A percentile compares a stretch with the other conserved stretches of the same genome.
Evolutionary conservation across 2,797 vertebrate genomes (phyloP).

Genomic region (Champsocephalus gunnari): DNA sequence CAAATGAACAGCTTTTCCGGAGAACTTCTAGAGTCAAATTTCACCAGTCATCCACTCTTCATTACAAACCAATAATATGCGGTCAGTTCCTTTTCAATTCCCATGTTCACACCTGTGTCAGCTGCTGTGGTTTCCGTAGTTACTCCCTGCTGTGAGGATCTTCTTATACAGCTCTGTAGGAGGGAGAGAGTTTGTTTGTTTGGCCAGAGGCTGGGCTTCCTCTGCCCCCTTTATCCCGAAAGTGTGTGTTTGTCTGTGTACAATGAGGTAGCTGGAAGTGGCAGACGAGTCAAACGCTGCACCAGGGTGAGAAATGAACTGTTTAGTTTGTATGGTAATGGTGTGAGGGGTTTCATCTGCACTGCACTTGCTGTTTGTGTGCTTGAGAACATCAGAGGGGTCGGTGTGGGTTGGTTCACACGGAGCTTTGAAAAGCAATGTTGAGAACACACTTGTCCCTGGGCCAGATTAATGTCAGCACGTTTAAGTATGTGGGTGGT

Average conservation of each 20-base stretch:
- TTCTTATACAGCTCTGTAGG: conserved; percentile 52
- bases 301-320: conserved; percentile 66
- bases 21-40: not conserved
- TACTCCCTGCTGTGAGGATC: conserved; percentile 45
- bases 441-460: conserved; percentile 17
- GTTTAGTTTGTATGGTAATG: conserved; percentile 62
- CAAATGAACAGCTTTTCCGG: not conserved
- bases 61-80: conserved; percentile 14
- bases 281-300: conserved; percentile 66
- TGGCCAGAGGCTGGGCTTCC: conserved; percentile 44
- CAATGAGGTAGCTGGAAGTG: conserved; percentile 43
- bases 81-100: conserved; percentile 23
- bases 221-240: conserved; percentile 39
- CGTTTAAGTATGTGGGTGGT: not conserved
- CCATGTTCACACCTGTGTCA: conserved; percentile 60
- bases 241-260: conserved; percentile 31
- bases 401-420: not conserved
- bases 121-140: conserved; percentile 18
- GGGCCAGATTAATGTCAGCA: conserved; percentile 12
- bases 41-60: not conserved
- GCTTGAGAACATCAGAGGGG: conserved; percentile 20
- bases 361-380: conserved; percentile 25
- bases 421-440: conserved; percentile 40
- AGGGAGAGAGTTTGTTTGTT: conserved; percentile 66
- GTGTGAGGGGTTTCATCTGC: conserved; percentile 23